Conservation (phyloP, 2,888 invertebrate species). For the Tenthredo distinguenda region DNA sequence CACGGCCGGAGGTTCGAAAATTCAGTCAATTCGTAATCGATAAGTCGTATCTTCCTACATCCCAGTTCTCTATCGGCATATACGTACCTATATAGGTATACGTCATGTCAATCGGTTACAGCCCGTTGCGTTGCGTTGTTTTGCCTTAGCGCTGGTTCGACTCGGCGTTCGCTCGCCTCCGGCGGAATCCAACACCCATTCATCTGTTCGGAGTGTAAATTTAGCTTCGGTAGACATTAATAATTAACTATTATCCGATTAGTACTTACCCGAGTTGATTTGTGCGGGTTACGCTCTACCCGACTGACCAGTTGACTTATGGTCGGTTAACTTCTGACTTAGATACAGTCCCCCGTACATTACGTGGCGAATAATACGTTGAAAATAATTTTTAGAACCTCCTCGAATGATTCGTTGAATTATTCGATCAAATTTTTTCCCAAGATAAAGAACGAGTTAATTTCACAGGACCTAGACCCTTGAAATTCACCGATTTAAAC, state of each 20-base stretch:
- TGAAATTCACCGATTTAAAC: not conserved
- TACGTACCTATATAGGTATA: not conserved
- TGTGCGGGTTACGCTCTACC: not conserved
- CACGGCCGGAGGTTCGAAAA: not conserved
- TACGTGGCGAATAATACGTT: too few species aligned
- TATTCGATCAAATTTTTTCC: too few species aligned
- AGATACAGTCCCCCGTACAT: too few species aligned
- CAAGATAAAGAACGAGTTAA: not conserved
- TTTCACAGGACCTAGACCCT: not conserved
- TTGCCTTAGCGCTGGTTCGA: not conserved
- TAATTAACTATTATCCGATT: conserved; percentile 51
- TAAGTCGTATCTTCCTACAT: not conserved
- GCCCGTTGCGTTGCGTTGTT: not conserved
- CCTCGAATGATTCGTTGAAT: too few species aligned
- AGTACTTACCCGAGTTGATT: conserved; percentile 21
- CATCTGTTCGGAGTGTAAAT: conserved; percentile 13
- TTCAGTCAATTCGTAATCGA: not conserved
- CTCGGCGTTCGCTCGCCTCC: not conserved
- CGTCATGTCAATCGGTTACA: conserved; percentile 13
- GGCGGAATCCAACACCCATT: not conserved
- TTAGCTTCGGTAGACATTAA: conserved; percentile 33
- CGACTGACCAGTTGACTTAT: conserved; percentile 1
- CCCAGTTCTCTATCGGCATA: not conserved
- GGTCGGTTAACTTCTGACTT: conserved; percentile 1
- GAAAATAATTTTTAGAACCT: too few species aligned